Evolutionary conservation across 2,797 vertebrate species (phyloP).

Genomic region (Melanotaenia trifasciata): DNA sequence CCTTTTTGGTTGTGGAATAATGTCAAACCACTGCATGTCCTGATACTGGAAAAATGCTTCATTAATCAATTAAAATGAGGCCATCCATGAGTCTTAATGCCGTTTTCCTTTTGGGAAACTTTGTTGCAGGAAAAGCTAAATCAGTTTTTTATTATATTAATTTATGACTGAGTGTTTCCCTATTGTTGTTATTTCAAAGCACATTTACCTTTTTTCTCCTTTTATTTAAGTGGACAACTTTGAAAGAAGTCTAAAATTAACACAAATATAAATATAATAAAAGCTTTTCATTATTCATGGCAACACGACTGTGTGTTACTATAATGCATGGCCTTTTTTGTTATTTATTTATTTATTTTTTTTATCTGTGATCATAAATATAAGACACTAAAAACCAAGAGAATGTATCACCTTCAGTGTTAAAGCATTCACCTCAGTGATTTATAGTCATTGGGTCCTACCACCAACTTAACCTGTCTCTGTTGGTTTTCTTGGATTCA

Average conservation of each 20-base stretch:
- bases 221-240: not conserved
- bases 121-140: not conserved
- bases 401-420: not conserved
- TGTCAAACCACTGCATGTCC: not conserved
- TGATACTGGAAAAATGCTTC: slow-evolving; percentile 4
- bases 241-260: not conserved
- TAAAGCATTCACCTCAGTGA: slow-evolving; percentile 6
- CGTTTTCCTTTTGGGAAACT: not conserved
- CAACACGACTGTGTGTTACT: not conserved
- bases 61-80: slow-evolving; percentile 2
- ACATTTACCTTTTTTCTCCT: not conserved
- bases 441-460: slow-evolving; percentile 25
- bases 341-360: not conserved
- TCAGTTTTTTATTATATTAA: not conserved
- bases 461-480: slow-evolving; percentile 25
- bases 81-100: not conserved
- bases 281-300: not conserved
- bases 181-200: not conserved
- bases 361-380: not conserved
- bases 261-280: not conserved
- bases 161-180: not conserved
- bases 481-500: slow-evolving; percentile 30
- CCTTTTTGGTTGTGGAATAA: not conserved
- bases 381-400: slow-evolving; percentile 9
- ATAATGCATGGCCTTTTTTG: not conserved